phyloP scores from a whole-genome alignment of 2,113 vertebrate genomes.

The Grantiella picta region DNA sequence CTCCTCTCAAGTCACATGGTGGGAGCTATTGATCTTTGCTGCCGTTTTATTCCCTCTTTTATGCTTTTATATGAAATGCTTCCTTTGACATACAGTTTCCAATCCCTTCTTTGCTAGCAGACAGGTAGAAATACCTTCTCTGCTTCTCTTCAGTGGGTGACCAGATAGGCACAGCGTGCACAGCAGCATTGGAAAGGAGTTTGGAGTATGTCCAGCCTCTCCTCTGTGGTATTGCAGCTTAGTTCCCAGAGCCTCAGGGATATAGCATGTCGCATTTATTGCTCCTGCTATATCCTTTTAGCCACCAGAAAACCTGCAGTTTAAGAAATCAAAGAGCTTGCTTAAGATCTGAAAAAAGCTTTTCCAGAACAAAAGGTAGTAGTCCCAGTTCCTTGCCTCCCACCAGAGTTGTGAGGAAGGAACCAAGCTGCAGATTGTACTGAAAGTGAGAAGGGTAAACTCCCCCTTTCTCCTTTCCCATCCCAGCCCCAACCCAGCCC shows the following conservation, averaged over 20 bases:
- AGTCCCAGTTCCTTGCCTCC: neutral
- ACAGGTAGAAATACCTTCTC: neutral
- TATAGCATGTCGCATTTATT: neutral
- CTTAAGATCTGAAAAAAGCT: neutral
- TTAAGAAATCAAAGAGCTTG: neutral
- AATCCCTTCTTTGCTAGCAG: neutral
- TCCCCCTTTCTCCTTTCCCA: slow-evolving; percentile 26
- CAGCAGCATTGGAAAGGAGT: neutral
- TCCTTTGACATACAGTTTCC: neutral
- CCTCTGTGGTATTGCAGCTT: neutral
- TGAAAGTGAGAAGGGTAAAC: slow-evolving; percentile 33
- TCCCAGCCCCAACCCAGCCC: neutral
- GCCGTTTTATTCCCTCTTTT: neutral
- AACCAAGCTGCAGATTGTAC: neutral
- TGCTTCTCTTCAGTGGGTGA: neutral
- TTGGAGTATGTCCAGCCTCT: neutral
- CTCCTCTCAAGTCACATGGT: neutral
- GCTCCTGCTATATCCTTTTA: neutral
- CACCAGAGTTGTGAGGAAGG: neutral
- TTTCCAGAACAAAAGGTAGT: neutral
- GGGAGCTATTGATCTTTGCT: neutral
- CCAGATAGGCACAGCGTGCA: neutral
- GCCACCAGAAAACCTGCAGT: neutral
- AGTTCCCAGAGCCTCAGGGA: neutral
- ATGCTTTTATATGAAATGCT: neutral